Conservation (phyloP, 1,140 invertebrate species). For the Zophobas morio region DNA sequence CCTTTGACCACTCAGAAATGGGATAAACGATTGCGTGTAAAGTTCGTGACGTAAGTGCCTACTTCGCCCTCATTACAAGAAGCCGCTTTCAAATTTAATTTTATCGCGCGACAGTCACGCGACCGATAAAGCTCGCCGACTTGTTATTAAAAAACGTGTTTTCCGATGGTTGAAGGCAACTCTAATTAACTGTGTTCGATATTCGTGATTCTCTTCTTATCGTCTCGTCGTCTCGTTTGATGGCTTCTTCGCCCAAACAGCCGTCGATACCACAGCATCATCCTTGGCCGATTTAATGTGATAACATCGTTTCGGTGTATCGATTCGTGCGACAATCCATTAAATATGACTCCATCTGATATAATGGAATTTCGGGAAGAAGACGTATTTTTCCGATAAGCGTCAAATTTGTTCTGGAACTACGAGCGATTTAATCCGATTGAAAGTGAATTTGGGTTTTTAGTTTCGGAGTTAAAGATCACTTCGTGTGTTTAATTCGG, state of each 20-base stretch:
- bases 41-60: too few species aligned
- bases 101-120: not conserved
- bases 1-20: too few species aligned
- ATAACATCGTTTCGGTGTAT: constrained; percentile 32
- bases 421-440: too few species aligned
- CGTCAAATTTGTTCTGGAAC: not conserved
- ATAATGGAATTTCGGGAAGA: too few species aligned
- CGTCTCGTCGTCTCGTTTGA: constrained; percentile 9
- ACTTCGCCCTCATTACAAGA: too few species aligned
- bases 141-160: too few species aligned
- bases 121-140: too few species aligned
- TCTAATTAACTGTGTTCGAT: constrained; percentile 13
- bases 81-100: not conserved
- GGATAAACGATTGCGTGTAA: too few species aligned
- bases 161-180: not conserved
- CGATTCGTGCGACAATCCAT: constrained; percentile 27
- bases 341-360: not conserved
- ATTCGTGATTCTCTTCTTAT: constrained; percentile 14
- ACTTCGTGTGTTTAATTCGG: too few species aligned
- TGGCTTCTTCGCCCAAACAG: constrained; percentile 30
- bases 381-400: not conserved
- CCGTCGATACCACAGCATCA: constrained; percentile 10
- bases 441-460: too few species aligned
- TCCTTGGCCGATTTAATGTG: constrained; percentile 35
- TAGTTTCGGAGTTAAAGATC: too few species aligned